Evolutionary conservation across 2,888 invertebrate species (phyloP).

Genomic region (Mamestra brassicae): DNA sequence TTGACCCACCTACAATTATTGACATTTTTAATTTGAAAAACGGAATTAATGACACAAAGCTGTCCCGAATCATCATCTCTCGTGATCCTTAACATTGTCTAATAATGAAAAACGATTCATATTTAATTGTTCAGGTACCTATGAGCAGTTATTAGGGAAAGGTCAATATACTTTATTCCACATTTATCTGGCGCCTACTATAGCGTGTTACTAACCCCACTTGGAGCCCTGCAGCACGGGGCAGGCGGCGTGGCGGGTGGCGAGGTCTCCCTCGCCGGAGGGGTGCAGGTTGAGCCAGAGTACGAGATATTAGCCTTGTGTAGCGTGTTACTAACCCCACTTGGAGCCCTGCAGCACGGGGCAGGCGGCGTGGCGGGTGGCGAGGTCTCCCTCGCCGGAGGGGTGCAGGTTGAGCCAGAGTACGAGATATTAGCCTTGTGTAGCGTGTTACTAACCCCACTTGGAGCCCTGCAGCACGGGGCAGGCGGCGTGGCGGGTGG

Average conservation of each 20-base stretch:
- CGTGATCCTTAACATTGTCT: no score
- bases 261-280: not conserved
- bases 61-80: no score
- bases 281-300: not conserved
- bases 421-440: no score
- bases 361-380: slow-evolving; percentile 95
- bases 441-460: slow-evolving; percentile 93
- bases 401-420: slow-evolving; percentile 91
- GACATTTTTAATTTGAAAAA: no score
- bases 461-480: slow-evolving; percentile 98
- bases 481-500: slow-evolving; percentile 98
- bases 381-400: slow-evolving; percentile 97
- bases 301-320: slow-evolving; percentile 92
- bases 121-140: no score
- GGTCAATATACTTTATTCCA: no score
- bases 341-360: not conserved
- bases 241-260: not conserved
- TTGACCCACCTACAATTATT: no score
- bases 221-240: not conserved
- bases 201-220: not conserved
- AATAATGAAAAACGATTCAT: no score
- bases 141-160: no score
- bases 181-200: no score
- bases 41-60: no score
- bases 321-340: slow-evolving; percentile 76